These are phyloP conservation scores for Smittia aterrima DNA, from an alignment of 2,888 invertebrate genomes.

Conservation along the genomic window DNA sequence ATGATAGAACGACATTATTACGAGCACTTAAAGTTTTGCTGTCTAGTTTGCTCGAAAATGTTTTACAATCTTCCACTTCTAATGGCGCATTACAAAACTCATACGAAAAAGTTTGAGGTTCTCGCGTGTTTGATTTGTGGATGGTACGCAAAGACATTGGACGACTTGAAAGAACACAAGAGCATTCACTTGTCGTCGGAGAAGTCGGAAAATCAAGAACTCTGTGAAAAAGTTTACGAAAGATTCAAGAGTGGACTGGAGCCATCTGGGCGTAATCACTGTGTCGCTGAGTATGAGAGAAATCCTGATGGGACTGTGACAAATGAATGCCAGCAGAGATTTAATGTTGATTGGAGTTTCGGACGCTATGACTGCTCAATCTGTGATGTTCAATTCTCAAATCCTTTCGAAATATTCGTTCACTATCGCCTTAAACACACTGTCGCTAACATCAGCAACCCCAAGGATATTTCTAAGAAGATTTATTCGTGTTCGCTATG, in stretches of 20 bases:
- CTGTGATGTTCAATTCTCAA: background rate
- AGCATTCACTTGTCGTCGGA: background rate
- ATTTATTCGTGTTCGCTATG: conserved; percentile 46
- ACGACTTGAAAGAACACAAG: conserved; percentile 1
- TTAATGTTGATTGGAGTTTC: conserved; percentile 7
- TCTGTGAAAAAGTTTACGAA: background rate
- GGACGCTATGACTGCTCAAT: conserved; percentile 5
- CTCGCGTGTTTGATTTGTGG: background rate
- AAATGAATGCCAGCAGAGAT: conserved; percentile 1
- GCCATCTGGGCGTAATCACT: background rate
- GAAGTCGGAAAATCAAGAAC: background rate
- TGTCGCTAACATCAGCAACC: no score
- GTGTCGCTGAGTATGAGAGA: conserved; percentile 3
- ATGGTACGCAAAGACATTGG: background rate
- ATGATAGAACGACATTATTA: background rate
- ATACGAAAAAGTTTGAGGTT: background rate
- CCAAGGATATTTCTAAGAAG: background rate
- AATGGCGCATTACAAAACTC: background rate
- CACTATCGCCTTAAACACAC: conserved; percentile 22
- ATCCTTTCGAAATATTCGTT: background rate
- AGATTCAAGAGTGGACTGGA: background rate
- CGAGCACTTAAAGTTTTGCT: conserved; percentile 18
- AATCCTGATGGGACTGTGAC: conserved; percentile 29
- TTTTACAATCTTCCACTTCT: background rate
- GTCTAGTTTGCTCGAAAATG: conserved; percentile 9